These are phyloP conservation scores for Epinephelus lanceolatus DNA, from an alignment of 2,113 vertebrate genomes.

Conservation along the genomic window DNA sequence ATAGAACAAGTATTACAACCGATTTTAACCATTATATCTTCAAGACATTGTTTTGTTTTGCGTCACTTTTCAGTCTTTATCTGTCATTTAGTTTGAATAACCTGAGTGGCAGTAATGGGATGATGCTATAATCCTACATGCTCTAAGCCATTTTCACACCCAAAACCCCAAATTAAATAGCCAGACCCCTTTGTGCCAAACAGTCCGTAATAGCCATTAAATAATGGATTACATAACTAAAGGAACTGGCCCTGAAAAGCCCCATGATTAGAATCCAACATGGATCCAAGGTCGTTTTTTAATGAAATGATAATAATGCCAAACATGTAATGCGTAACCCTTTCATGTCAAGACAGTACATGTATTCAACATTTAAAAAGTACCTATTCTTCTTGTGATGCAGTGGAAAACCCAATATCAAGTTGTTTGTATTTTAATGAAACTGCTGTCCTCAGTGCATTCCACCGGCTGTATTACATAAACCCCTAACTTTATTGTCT, in stretches of 20 bases:
- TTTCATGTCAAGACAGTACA: background rate
- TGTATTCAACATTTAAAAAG: background rate
- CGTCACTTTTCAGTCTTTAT: background rate
- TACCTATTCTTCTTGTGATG: background rate
- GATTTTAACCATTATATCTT: background rate
- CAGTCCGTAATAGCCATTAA: conserved; percentile 29
- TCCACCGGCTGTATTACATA: background rate
- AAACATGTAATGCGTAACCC: background rate
- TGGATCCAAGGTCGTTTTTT: background rate
- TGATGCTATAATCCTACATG: background rate
- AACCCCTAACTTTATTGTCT: background rate
- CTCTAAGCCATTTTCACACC: background rate
- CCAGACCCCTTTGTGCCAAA: conserved; percentile 3
- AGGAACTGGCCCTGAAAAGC: background rate
- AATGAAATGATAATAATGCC: background rate
- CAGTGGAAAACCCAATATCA: background rate
- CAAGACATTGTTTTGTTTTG: background rate
- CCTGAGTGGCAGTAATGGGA: conserved; percentile 6
- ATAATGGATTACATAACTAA: conserved; percentile 19
- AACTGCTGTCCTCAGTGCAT: background rate
- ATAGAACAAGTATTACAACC: background rate
- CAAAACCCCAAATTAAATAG: conserved; percentile 14
- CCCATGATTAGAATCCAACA: background rate
- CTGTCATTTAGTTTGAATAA: background rate
- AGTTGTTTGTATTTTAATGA: background rate